phyloP scores from a whole-genome alignment of 2,113 vertebrate species.

The Ginglymostoma cirratum region DNA sequence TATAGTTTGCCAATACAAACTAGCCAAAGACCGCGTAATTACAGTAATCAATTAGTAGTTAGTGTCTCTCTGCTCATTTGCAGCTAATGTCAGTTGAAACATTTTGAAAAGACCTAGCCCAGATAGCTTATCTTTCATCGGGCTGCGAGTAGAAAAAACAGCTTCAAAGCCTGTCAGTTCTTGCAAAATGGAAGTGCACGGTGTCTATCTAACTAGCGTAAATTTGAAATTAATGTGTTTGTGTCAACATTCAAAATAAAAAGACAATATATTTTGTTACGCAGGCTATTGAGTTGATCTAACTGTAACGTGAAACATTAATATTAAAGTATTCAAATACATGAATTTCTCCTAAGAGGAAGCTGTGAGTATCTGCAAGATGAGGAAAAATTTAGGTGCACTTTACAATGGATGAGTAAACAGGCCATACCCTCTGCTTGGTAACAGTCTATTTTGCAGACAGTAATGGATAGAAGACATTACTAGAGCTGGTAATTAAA shows the following conservation, averaged over 20 bases:
- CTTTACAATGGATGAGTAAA: constrained; percentile 85
- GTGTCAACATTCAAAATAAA: constrained; percentile 41
- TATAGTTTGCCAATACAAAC: constrained; percentile 85
- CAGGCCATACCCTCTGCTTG: constrained; percentile 87
- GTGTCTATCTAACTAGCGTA: constrained; percentile 22
- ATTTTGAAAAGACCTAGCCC: constrained; percentile 62
- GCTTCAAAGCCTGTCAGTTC: constrained; percentile 43
- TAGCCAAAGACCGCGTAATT: constrained; percentile 85
- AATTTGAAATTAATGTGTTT: constrained; percentile 42
- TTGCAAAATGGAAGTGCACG: constrained; percentile 43
- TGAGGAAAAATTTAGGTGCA: constrained; percentile 66
- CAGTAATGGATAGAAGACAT: constrained; percentile 99
- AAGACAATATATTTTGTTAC: constrained; percentile 77
- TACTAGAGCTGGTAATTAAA: constrained; percentile 93
- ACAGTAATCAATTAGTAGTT: constrained; percentile 94
- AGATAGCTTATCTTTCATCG: constrained; percentile 54
- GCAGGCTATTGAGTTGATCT: constrained; percentile 82
- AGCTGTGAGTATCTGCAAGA: constrained; percentile 53
- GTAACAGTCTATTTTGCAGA: constrained; percentile 81
- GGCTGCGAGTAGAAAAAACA: constrained; percentile 41
- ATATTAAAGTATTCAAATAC: constrained; percentile 97
- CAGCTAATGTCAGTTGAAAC: constrained; percentile 79
- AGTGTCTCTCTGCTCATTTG: constrained; percentile 83
- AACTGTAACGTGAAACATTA: constrained; percentile 73
- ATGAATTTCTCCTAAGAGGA: constrained; percentile 69